Evolutionary conservation across 2,888 invertebrate genomes (phyloP), one percentile per base, ranked within the genome.

Genomic region (Xanthorhoe spadicearia): DNA sequence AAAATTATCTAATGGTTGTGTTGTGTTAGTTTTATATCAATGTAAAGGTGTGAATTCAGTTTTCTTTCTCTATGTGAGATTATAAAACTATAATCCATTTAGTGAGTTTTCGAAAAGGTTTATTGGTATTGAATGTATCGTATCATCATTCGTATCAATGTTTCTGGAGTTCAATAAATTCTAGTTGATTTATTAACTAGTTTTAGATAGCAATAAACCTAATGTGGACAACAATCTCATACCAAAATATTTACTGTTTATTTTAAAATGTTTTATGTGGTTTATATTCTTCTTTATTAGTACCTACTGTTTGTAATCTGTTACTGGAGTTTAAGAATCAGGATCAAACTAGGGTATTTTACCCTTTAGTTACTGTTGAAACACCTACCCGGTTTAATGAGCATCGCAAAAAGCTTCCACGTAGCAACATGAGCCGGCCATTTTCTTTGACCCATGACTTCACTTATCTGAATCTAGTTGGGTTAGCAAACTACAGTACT

Each of bases 401-500:
- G 57, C 15, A 55, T 15, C 32, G 60, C 65, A 70, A 70, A 73
- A 71, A 70, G 55, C 52, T 66, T 53, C 60, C 46, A 50, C 62
- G 57, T 61, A 62, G 53, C 23, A 59, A 65, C 62, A 54, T 61
- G 58, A 65, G 64, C 52, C 53, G 51, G 58, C 56, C 57, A 69
- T 71, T 71, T 65, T 61, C 65, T 48, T 50, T 65, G 64, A 67
- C 56, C 63, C 59, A 66, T 67, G 67, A 68, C 65, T 68, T 77
- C 68, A 79, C 70, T 73, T 72, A 73, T 69, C 73, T 51, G 57
- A 58, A 71, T 63, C 73, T 66, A 65, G 69, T 73, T 71, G 68
- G 66, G 69, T 73, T 71, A 69, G 54, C 57, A 65, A 61, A 73
- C 56, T 17, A 67, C 52, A 61, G 61, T 56, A 57, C 35, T 62